A percentile compares a stretch with the other conserved stretches of the same genome.
Evolutionary conservation across 2,888 invertebrate species (phyloP).

Genomic region (Stenolophus ochropezus): DNA sequence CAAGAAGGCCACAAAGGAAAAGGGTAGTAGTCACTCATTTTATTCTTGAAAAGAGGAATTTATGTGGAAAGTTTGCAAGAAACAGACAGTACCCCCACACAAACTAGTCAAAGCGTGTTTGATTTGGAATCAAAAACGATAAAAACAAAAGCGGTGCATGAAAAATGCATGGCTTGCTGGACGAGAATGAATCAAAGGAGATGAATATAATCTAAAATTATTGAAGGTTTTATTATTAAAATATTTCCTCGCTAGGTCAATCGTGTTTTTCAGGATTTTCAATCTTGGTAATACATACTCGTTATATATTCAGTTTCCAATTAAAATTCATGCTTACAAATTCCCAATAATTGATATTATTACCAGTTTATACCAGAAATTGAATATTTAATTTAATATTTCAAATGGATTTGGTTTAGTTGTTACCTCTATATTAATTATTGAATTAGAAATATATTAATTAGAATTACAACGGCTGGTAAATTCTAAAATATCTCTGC

Average conservation of each 20-base stretch:
- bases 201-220: conserved; percentile 12
- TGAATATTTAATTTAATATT: not conserved
- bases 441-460: not conserved
- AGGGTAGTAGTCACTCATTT: conserved; percentile 23
- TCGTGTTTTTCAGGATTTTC: conserved; percentile 31
- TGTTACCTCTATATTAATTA: not conserved
- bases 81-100: conserved; percentile 3
- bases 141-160: conserved; percentile 21
- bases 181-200: conserved; percentile 6
- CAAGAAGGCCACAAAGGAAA: conserved; percentile 16
- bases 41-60: conserved; percentile 23
- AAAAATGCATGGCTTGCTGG: conserved; percentile 22
- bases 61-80: conserved; percentile 29
- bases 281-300: conserved; percentile 12
- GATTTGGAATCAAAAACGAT: not conserved
- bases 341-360: not conserved
- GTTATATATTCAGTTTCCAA: not conserved
- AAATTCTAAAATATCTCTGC: too few species aligned
- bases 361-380: not conserved
- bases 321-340: conserved; percentile 5
- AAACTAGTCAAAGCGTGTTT: conserved; percentile 15
- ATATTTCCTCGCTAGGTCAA: not conserved
- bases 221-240: conserved; percentile 16
- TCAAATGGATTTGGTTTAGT: not conserved
- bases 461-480: too few species aligned